Percentiles rank a stretch among this genome's conserved stretches.
Conservation (phyloP, 1,140 invertebrate species). For the Hypsibius dujardini region DNA sequence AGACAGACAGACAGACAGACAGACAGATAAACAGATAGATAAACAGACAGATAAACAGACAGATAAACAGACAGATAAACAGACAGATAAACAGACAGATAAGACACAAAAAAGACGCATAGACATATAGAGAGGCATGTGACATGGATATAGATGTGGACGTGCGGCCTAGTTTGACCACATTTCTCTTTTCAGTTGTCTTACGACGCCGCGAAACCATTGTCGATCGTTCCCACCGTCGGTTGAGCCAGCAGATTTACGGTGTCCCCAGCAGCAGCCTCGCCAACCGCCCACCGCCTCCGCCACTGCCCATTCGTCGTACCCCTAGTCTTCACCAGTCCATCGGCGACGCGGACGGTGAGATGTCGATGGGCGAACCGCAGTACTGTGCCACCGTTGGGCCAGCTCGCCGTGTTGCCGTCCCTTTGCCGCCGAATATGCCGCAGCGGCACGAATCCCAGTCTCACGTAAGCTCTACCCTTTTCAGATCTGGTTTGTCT, state of each 20-base stretch:
- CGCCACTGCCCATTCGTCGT: slow-evolving; percentile 14
- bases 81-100: too few relatives aligned
- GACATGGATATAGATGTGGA: too few relatives aligned
- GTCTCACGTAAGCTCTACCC: background rate
- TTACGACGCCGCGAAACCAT: too few relatives aligned
- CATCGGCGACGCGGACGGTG: background rate
- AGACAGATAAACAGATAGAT: too few relatives aligned
- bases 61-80: too few relatives aligned
- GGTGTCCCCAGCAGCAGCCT: background rate
- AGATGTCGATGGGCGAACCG: background rate
- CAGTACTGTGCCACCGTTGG: background rate
- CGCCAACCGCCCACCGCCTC: background rate
- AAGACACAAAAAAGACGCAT: too few relatives aligned
- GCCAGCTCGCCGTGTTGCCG: background rate
- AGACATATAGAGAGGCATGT: too few relatives aligned
- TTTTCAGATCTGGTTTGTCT: too few relatives aligned
- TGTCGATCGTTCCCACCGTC: background rate
- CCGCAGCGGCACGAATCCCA: background rate
- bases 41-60: too few relatives aligned
- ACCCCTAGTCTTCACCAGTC: slow-evolving; percentile 15
- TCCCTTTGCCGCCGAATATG: background rate
- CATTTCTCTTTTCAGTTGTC: too few relatives aligned
- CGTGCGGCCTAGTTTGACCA: too few relatives aligned
- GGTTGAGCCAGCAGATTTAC: slow-evolving; percentile 8
- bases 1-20: too few relatives aligned